Evolutionary conservation across 2,113 vertebrate species (phyloP), one percentile per base, ranked within the genome.

Genomic region (Lophotis ruficrista): DNA sequence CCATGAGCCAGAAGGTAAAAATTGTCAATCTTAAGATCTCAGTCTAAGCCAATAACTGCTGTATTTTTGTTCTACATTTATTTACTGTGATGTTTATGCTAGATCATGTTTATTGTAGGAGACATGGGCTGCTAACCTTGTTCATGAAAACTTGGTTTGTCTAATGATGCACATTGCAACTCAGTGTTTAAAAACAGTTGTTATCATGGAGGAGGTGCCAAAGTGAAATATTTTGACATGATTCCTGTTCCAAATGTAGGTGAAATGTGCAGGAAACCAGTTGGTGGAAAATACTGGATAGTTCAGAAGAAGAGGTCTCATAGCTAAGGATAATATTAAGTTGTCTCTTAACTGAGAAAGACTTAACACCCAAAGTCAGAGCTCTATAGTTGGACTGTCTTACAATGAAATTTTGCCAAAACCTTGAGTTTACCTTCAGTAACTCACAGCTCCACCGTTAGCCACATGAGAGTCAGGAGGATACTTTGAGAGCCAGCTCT

Each of bases 401-500:
- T 95, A 91, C 96, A 89, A 69, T 57, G 64, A 78, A 80, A 64
- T 71, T 86, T 94, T 95, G 94, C 91, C 94, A 96, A 94, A 96
- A 50, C 24, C 31, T 87, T 57, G 61, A 60, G 31, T 93, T 92
- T 92, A 87, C 65, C 23, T 82, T 86, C 50, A 43, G 1, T 69
- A 79, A 57, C 37, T 78, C 41, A 45, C 65, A 87, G 66, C 65
- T 77, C 70, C 37, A 53, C 41, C 48, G 28, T 45, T 78, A 89
- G 65, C 43, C 83, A 66, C 24, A 0, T 24, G 48, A 87, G 25
- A 57, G 19, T 31, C 37, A 19, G 37, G 23, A 38, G n/a, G 8
- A 47, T 57, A 25, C 62, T 73, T 54, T 37, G 48, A 81, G 71
- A 81, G 58, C 14, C 51, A 78, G 30, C 23, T 19, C 31, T 87